Conservation (phyloP, 1,140 invertebrate species). For the Lanistes nyassanus region DNA sequence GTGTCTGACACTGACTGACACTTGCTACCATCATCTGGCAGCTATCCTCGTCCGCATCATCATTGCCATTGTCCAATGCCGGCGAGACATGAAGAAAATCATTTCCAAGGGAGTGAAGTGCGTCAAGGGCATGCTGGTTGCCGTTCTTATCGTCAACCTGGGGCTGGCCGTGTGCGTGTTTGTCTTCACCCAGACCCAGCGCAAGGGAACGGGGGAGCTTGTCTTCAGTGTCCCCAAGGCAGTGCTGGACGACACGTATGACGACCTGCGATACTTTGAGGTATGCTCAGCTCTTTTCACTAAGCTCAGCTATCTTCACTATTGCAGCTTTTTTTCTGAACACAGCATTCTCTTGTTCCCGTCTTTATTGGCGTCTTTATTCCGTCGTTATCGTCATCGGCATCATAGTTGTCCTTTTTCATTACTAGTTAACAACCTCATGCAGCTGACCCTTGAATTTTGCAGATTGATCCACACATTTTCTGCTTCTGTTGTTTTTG, state of each 20-base stretch:
- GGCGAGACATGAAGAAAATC: slow-evolving; percentile 29
- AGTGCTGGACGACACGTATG: slow-evolving; percentile 45
- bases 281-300: too few species aligned
- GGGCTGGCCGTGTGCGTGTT: slow-evolving; percentile 42
- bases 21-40: background rate
- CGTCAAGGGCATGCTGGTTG: slow-evolving; percentile 40
- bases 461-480: too few species aligned
- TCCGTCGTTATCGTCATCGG: too few species aligned
- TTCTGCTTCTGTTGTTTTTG: too few species aligned
- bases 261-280: slow-evolving; percentile 52
- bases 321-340: too few species aligned
- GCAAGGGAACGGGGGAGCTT: slow-evolving; percentile 40
- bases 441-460: too few species aligned
- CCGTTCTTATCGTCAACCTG: slow-evolving; percentile 46
- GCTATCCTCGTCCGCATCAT: slow-evolving; percentile 47
- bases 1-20: background rate
- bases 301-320: too few species aligned
- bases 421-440: too few species aligned
- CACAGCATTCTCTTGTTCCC: too few species aligned
- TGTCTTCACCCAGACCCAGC: slow-evolving; percentile 47
- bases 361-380: too few species aligned
- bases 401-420: too few species aligned
- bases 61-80: slow-evolving; percentile 41
- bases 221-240: slow-evolving; percentile 44
- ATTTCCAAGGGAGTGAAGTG: background rate